These are phyloP conservation scores for Phylloscopus trochiloides DNA, from an alignment of 2,113 vertebrate genomes.

Conservation along the genomic window DNA sequence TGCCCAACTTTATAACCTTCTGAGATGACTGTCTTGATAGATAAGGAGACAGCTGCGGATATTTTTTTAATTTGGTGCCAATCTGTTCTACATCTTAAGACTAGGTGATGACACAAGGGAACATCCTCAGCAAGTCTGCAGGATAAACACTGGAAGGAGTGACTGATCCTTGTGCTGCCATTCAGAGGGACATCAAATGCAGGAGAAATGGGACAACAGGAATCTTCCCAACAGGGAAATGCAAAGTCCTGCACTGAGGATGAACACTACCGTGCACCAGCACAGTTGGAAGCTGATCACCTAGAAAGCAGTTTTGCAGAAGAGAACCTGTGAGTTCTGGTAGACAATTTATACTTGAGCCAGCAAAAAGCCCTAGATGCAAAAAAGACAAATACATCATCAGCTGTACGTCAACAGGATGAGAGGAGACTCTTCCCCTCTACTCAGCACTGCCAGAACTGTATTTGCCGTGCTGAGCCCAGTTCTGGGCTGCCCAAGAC, in stretches of 20 bases:
- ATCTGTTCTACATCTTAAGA: background rate
- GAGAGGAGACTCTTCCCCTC: background rate
- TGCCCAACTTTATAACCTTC: background rate
- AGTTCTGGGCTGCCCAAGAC: background rate
- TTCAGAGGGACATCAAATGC: background rate
- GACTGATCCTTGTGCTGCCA: background rate
- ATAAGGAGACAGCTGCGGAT: background rate
- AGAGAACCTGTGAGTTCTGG: background rate
- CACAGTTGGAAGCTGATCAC: background rate
- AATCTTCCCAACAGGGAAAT: background rate
- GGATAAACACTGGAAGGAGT: background rate
- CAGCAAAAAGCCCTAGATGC: background rate
- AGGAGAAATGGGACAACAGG: background rate
- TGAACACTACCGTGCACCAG: accelerated
- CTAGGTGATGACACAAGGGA: background rate
- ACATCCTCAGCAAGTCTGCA: background rate
- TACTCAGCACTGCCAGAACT: background rate
- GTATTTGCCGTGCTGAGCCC: background rate
- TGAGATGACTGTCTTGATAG: background rate
- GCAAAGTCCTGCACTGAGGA: background rate
- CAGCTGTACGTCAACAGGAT: background rate
- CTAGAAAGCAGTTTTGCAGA: background rate
- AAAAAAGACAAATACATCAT: background rate
- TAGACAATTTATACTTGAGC: background rate
- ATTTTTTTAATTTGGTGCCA: background rate